A percentile compares a stretch with the other conserved stretches of the same genome.
Conservation (phyloP, 2,113 vertebrate genomes). For the Corythornis vintsioides region DNA sequence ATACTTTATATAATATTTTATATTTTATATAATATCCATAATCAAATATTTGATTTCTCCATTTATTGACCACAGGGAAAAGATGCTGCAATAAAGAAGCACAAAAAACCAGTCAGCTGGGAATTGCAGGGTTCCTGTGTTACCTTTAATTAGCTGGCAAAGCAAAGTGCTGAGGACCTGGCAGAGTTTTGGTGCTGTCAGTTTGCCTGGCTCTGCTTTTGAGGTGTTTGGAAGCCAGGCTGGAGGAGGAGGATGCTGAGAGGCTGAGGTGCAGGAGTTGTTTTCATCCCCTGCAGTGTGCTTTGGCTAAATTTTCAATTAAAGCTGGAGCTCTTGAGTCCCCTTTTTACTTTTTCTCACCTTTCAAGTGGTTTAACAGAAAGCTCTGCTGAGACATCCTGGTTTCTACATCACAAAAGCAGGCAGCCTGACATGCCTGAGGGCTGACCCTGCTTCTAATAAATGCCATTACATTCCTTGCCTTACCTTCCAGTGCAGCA, state of each 20-base stretch:
- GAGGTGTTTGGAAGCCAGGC: background rate
- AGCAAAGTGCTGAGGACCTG: background rate
- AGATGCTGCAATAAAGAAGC: background rate
- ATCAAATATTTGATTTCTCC: too few relatives aligned
- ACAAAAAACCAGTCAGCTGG: background rate
- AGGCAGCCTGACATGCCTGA: accelerated
- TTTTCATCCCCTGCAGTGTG: accelerated
- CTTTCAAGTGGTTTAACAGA: background rate
- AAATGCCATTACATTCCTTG: background rate
- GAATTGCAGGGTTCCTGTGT: background rate
- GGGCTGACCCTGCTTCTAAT: background rate
- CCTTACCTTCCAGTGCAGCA: background rate
- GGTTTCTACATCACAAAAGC: background rate
- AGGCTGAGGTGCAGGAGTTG: background rate
- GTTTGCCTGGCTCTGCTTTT: background rate
- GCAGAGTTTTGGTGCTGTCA: background rate
- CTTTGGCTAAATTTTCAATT: background rate
- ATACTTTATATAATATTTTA: too few relatives aligned
- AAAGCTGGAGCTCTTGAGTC: background rate
- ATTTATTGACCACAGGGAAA: background rate
- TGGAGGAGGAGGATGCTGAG: background rate
- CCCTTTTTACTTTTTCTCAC: background rate
- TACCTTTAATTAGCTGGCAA: background rate
- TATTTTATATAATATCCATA: too few relatives aligned
- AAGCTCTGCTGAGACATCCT: background rate